A percentile compares a stretch with the other conserved stretches of the same genome.
phyloP scores from a whole-genome alignment of 2,113 vertebrate species.

The Procavia capensis region DNA sequence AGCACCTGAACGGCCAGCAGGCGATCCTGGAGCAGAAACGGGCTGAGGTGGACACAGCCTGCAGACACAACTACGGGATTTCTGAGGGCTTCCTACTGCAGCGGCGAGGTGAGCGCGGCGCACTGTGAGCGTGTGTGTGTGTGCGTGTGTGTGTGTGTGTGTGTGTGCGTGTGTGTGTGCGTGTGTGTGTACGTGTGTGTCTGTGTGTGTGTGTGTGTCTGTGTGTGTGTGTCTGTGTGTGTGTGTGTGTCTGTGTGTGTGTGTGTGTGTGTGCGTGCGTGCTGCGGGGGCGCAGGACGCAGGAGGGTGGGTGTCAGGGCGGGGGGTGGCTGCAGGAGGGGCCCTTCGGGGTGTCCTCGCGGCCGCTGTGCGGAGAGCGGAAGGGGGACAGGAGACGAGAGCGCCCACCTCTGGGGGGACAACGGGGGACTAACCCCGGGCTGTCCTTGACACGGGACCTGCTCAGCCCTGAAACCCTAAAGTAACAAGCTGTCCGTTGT shows the following conservation, averaged over 20 bases:
- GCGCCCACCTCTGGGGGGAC: not conserved
- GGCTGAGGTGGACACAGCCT: fast-evolving
- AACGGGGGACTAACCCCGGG: not conserved
- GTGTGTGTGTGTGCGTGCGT: not conserved
- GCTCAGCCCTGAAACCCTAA: not conserved
- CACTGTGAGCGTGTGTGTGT: fast-evolving
- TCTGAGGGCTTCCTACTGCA: fast-evolving
- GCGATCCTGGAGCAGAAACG: fast-evolving
- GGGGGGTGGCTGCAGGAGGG: too few relatives aligned
- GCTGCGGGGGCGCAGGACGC: too few relatives aligned
- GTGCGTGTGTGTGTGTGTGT: too few relatives aligned
- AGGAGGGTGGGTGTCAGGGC: too few relatives aligned
- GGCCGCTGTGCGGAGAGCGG: not conserved
- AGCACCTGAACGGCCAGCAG: not conserved
- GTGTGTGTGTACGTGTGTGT: not conserved
- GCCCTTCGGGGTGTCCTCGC: too few relatives aligned
- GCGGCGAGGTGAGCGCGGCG: not conserved
- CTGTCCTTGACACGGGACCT: not conserved
- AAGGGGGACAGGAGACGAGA: not conserved
- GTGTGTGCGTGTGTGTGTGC: fast-evolving
- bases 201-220: too few relatives aligned
- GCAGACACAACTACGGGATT: not conserved
- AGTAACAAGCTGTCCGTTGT: not conserved
- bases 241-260: too few relatives aligned
- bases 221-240: not conserved